Base-by-base conservation (phyloP, 2,888 invertebrate genomes). In the Ernsta delagoae region DNA sequence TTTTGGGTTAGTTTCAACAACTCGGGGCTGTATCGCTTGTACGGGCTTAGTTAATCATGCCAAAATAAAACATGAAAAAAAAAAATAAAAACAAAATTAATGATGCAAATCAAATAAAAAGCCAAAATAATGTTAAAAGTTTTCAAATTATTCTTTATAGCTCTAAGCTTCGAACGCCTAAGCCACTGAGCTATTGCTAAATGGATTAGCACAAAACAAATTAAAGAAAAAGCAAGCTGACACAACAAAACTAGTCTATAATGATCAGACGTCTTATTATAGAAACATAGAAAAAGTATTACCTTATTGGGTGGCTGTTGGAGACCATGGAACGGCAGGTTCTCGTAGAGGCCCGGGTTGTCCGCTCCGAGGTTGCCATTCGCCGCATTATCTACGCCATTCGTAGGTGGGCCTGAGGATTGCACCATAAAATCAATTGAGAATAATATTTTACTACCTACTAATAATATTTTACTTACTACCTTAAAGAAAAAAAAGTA, bases 231-330 rank as follows among this genome's bases (percentile, higher is more conserved):
- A 24, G 1, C 24, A 24, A 24, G 24, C 24, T 24, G 24, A 24
- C 24, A 24, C 24, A 24, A 24, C 24, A 24, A 24, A 24, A 24
- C 1, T 24, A 24, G 24, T 1, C 24, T 24, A 24, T 24, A 24
- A 24, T 3, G 3, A 1, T 24, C 24, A 24, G 1, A 24, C 24
- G 24, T 24, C 24, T 24, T 24, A 24, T 24, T 24, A 24, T 24
- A 24, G 24, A 24, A 24, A 24, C 24, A 24, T 24, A 24, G 24
- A 24, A 24, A 24, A 24, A 9, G 4, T 1, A n/a, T 3, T 96
- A 98, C 98, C 97, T 98, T 98, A 92, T 98, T 97, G 82, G 98
- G 98, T 84, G 98, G 97, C 91, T 97, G 97, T 94, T 98, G 98
- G 84, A 98, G 96, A 81, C 98, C 98, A 90, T 98, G 98, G 95